Conservation (phyloP, 2,113 vertebrate species). For the Nansenia antarctica region DNA sequence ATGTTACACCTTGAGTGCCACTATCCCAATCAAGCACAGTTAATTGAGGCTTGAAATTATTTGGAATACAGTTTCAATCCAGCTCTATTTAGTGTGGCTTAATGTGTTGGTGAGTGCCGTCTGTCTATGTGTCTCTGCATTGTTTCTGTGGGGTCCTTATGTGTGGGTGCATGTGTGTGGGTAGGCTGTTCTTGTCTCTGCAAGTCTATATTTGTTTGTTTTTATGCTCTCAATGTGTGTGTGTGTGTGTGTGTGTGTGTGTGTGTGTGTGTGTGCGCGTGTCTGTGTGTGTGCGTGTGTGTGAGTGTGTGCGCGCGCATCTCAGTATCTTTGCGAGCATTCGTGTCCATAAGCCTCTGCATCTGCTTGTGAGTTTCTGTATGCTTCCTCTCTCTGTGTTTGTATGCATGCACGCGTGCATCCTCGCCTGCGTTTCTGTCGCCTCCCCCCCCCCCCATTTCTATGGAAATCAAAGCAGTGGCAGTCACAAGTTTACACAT, state of each 20-base stretch:
- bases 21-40: too few relatives aligned
- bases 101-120: too few relatives aligned
- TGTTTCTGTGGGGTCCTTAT: too few relatives aligned
- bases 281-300: conserved; percentile 15
- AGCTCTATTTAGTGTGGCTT: too few relatives aligned
- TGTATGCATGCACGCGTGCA: conserved; percentile 2
- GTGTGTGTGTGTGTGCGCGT: neutral
- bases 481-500: conserved; percentile 74
- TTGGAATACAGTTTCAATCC: too few relatives aligned
- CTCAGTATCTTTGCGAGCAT: neutral
- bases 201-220: too few relatives aligned
- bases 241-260: conserved; percentile 16
- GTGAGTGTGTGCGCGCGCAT: conserved; percentile 2
- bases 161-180: too few relatives aligned
- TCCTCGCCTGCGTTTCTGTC: conserved; percentile 42
- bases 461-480: conserved; percentile 73
- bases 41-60: too few relatives aligned
- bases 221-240: conserved; percentile 14
- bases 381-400: conserved; percentile 7
- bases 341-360: conserved; percentile 22
- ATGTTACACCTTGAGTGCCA: too few relatives aligned
- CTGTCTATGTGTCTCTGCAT: too few relatives aligned
- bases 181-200: too few relatives aligned
- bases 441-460: conserved; percentile 65
- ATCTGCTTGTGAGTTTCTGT: neutral